A percentile compares a stretch with the other conserved stretches of the same genome.
Conservation (phyloP, 1,140 invertebrate species). For the Steinernema feltiae region DNA sequence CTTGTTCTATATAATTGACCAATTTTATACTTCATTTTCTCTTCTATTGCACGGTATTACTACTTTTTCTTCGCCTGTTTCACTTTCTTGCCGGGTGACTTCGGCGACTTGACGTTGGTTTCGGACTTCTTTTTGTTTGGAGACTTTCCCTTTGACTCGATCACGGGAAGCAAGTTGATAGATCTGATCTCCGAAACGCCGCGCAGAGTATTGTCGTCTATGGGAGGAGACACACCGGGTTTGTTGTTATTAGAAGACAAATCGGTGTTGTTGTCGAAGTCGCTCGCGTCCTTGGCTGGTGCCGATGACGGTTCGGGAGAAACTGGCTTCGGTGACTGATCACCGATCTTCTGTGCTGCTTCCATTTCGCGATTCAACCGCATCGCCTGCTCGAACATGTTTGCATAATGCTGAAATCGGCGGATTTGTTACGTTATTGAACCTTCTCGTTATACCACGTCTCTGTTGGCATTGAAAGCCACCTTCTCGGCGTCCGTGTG, state of each 20-base stretch:
- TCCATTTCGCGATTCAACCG: conserved; percentile 39
- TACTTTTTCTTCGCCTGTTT: neutral
- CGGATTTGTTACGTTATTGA: neutral
- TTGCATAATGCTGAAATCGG: conserved; percentile 43
- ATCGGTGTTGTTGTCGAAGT: no score
- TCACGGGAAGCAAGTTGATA: neutral
- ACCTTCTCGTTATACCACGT: conserved; percentile 36
- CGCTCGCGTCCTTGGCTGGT: neutral
- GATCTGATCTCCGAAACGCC: neutral
- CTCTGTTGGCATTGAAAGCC: conserved; percentile 39
- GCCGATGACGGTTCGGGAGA: neutral
- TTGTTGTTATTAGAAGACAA: no score
- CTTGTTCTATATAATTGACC: no score
- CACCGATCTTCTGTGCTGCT: neutral
- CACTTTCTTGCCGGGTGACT: neutral
- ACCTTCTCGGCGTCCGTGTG: conserved; percentile 28
- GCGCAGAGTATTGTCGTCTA: neutral
- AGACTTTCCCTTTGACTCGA: neutral
- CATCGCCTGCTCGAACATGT: conserved; percentile 40
- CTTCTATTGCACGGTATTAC: no score
- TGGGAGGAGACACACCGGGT: no score
- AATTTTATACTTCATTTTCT: no score
- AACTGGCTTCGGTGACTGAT: neutral
- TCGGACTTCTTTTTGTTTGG: neutral
- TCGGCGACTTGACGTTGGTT: neutral